Evolutionary conservation across 2,888 invertebrate genomes (phyloP).

Genomic region (Lissonota sp.): DNA sequence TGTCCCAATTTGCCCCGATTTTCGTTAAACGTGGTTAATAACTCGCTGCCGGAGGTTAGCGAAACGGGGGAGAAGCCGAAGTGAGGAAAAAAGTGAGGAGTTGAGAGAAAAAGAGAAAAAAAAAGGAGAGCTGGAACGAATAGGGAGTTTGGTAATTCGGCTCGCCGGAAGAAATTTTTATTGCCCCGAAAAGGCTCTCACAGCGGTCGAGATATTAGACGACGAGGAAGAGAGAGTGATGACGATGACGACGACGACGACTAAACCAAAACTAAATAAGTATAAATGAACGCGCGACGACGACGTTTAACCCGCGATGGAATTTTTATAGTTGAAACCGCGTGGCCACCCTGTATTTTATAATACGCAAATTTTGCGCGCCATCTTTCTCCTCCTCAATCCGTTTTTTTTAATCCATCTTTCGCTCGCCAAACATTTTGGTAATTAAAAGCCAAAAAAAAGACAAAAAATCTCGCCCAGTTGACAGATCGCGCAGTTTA

Average conservation of each 20-base stretch:
- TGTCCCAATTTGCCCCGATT: too few species aligned
- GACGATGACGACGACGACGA: conserved; percentile 39
- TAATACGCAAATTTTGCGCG: conserved; percentile 26
- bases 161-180: conserved; percentile 80
- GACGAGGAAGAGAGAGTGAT: conserved; percentile 1
- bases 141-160: conserved; percentile 66
- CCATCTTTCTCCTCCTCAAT: neutral
- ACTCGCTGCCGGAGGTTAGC: conserved; percentile 47
- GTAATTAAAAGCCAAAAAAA: conserved; percentile 59
- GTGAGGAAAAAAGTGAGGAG: too few species aligned
- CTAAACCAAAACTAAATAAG: conserved; percentile 53
- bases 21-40: conserved; percentile 23
- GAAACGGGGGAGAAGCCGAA: neutral
- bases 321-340: conserved; percentile 61
- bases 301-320: conserved; percentile 53
- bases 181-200: conserved; percentile 54
- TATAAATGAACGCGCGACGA: conserved; percentile 33
- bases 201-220: conserved; percentile 27
- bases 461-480: conserved; percentile 48
- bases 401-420: conserved; percentile 4
- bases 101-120: neutral
- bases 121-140: conserved; percentile 29
- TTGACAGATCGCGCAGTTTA: conserved; percentile 54
- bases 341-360: conserved; percentile 51
- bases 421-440: conserved; percentile 2